A percentile compares a stretch with the other conserved stretches of the same genome.
phyloP scores from a whole-genome alignment of 2,888 invertebrate species.

The Teleogryllus oceanicus region DNA sequence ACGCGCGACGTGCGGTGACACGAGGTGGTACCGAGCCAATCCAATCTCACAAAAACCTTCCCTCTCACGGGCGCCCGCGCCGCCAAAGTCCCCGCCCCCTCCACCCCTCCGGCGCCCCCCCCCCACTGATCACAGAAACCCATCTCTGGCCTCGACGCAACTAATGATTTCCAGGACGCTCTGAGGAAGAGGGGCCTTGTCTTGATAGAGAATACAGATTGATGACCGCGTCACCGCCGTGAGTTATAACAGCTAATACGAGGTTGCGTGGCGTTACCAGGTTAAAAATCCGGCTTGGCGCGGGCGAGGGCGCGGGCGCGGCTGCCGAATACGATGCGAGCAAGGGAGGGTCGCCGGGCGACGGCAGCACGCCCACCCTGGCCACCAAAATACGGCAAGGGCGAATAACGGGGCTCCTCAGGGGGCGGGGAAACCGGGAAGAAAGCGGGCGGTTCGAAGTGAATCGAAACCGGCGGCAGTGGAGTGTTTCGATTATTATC shows the following conservation, averaged over 20 bases:
- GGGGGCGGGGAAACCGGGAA: background rate
- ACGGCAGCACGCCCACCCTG: too few relatives aligned
- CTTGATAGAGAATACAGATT: conserved; percentile 6
- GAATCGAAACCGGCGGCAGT: background rate
- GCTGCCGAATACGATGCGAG: background rate
- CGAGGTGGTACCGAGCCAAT: conserved; percentile 36
- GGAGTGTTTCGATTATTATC: background rate
- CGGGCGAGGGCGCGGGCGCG: background rate
- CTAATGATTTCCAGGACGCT: conserved; percentile 32
- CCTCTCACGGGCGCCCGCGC: background rate
- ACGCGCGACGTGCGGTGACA: conserved; percentile 32
- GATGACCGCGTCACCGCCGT: conserved; percentile 18
- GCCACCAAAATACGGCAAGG: background rate
- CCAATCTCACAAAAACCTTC: conserved; percentile 33
- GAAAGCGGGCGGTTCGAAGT: background rate
- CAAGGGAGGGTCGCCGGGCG: background rate
- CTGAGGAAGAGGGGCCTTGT: conserved; percentile 19
- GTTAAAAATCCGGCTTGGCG: background rate
- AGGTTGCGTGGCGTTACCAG: background rate
- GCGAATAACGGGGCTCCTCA: background rate
- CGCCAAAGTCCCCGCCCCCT: conserved; percentile 19
- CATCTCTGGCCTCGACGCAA: conserved; percentile 31
- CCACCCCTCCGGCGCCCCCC: conserved; percentile 23
- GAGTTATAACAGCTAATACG: conserved; percentile 10
- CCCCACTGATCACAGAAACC: conserved; percentile 33